Evolutionary conservation across 2,888 invertebrate species (phyloP), one percentile per base, ranked within the genome.

Genomic region (Platycnemis pennipes): DNA sequence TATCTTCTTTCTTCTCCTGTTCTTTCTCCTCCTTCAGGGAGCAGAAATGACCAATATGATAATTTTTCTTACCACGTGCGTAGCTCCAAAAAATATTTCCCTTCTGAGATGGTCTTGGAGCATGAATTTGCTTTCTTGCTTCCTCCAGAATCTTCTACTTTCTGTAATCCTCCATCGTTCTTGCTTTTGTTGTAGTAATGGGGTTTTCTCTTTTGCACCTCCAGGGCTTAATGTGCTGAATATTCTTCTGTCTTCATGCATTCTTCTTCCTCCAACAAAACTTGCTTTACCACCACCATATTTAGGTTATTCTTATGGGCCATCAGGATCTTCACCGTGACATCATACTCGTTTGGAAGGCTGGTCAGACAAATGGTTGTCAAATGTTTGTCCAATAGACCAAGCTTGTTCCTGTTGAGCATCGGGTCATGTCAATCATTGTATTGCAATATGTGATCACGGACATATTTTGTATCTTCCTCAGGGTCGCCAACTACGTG

Each of bases 401-500:
- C 31, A 26, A 77, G 77, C 77, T 77, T 4, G 77, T 77, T 77
- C 77, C 77, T 77, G 8, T n/a, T 22, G 77, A 77, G 49, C 49
- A 13, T 49, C 49, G 49, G 77, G 5, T 77, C 77, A 77, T 77
- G 77, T 77, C 77, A 7, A 77, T 77, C 77, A 77, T 77, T 26
- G 77, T n/a, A 19, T 77, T 77, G 77, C 77, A 77, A 31, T 77
- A 77, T 77, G 77, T 77, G 77, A 77, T 77, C 77, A 77, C 77
- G 77, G 77, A 77, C 77, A 56, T 56, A 77, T 77, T 7, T 22
- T 7, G 77, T 19, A 31, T 77, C 77, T 77, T 77, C 19, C 31
- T 69, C 31, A 69, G 69, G 69, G 69, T 69, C 69, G 69, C 69
- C 69, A 69, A 69, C 19, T 69, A 7, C 69, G 8, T 69, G 69